Conservation (phyloP, 1,140 invertebrate genomes). For the Glomeris maerens region DNA sequence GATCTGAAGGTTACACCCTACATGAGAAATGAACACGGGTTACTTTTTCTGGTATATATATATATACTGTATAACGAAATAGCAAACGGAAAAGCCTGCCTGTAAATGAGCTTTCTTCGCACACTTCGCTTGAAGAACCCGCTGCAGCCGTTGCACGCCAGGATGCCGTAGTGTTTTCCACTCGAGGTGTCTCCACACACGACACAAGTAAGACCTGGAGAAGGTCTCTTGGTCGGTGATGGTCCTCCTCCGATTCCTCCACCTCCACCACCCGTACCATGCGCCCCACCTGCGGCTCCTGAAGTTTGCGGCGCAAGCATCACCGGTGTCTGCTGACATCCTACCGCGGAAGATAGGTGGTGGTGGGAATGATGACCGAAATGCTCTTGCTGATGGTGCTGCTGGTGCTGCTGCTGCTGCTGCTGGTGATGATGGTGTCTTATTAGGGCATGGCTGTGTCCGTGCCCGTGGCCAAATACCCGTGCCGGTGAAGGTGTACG, state of each 20-base stretch:
- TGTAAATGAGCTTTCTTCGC: conserved; percentile 89
- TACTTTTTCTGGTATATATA: conserved; percentile 5
- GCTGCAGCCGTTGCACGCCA: conserved; percentile 98
- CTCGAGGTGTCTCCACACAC: conserved; percentile 94
- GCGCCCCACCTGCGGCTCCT: background rate
- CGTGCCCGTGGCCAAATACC: too few relatives aligned
- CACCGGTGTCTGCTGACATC: too few relatives aligned
- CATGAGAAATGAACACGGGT: background rate
- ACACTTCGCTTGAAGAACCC: conserved; percentile 98
- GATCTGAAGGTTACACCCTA: too few relatives aligned
- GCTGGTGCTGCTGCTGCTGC: too few relatives aligned
- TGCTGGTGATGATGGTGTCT: too few relatives aligned
- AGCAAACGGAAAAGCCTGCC: conserved; percentile 44
- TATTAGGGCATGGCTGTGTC: too few relatives aligned
- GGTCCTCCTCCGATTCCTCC: conserved; percentile 18
- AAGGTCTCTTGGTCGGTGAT: conserved; percentile 22
- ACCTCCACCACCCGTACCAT: background rate
- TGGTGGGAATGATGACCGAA: too few relatives aligned
- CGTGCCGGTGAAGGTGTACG: too few relatives aligned
- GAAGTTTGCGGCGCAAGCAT: too few relatives aligned
- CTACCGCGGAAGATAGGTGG: too few relatives aligned
- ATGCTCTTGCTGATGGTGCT: too few relatives aligned
- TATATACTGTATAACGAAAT: conserved; percentile 10
- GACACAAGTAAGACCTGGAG: conserved; percentile 48
- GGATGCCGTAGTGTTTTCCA: conserved; percentile 94